A percentile compares a stretch with the other conserved stretches of the same genome.
phyloP scores from a whole-genome alignment of 2,888 invertebrate genomes.

The Heliconius cydno region DNA sequence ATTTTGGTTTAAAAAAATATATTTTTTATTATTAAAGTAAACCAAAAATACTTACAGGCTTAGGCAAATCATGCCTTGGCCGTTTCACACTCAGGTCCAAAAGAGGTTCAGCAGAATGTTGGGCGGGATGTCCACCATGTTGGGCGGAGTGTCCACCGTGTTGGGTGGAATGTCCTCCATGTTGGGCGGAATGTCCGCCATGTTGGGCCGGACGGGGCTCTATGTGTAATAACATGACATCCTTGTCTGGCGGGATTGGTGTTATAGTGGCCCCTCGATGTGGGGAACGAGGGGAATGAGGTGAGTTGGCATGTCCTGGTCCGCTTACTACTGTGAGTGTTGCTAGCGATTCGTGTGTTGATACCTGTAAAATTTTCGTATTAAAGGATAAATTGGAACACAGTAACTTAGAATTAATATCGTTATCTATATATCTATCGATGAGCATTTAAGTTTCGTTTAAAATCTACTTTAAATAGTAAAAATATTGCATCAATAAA shows the following conservation, averaged over 20 bases:
- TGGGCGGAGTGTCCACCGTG: conserved; percentile 80
- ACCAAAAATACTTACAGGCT: conserved; percentile 56
- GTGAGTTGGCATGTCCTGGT: conserved; percentile 58
- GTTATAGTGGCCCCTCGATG: conserved; percentile 84
- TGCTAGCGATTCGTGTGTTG: conserved; percentile 82
- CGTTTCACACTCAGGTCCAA: conserved; percentile 91
- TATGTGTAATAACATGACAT: conserved; percentile 84
- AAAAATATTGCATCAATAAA: too few relatives aligned
- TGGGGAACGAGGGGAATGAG: conserved; percentile 64
- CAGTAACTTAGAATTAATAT: neutral
- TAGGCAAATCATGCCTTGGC: conserved; percentile 73
- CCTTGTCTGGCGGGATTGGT: conserved; percentile 86
- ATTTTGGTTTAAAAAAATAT: too few relatives aligned
- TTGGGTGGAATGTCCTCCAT: conserved; percentile 79
- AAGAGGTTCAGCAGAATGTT: conserved; percentile 80
- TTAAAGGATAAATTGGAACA: neutral
- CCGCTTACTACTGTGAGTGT: conserved; percentile 87
- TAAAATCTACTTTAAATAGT: too few relatives aligned
- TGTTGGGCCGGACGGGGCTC: conserved; percentile 68
- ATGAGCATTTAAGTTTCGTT: too few relatives aligned
- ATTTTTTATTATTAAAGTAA: too few relatives aligned
- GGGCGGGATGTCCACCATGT: conserved; percentile 80
- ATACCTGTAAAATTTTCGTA: conserved; percentile 55
- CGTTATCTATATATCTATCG: too few relatives aligned
- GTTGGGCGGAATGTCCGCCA: conserved; percentile 82